These are phyloP conservation scores for Sebastes steindachneri DNA, from an alignment of 2,797 vertebrate genomes.

Conservation along the genomic window DNA sequence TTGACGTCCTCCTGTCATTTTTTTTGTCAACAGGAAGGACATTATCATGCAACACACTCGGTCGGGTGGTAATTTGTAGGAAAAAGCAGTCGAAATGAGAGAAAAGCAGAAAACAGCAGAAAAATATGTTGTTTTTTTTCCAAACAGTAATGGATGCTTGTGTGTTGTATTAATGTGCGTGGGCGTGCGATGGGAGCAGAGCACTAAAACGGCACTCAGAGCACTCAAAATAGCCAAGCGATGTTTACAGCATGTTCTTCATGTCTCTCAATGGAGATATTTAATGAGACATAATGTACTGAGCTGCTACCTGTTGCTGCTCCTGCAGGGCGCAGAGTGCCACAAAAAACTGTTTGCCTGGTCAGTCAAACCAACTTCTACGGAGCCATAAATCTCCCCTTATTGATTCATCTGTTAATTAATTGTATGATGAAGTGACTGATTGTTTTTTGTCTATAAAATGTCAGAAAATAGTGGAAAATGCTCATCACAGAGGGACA, in stretches of 20 bases:
- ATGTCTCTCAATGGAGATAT: neutral
- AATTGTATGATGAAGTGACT: neutral
- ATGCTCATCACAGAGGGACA: neutral
- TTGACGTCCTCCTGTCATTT: neutral
- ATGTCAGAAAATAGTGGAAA: neutral
- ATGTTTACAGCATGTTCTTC: neutral
- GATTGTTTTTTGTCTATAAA: neutral
- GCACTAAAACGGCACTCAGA: neutral
- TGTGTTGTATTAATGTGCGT: neutral
- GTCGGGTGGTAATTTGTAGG: neutral
- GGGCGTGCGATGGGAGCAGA: neutral
- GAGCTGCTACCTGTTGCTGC: neutral
- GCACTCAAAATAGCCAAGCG: neutral
- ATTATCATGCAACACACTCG: neutral
- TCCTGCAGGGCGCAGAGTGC: neutral
- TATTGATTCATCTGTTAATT: neutral
- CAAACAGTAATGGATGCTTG: neutral
- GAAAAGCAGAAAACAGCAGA: neutral
- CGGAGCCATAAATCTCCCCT: neutral
- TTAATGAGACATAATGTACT: neutral
- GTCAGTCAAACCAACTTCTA: neutral
- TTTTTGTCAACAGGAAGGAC: conserved; percentile 1
- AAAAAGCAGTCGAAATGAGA: neutral
- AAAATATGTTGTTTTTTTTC: neutral
- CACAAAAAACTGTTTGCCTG: neutral